Conservation (phyloP, 1,140 invertebrate genomes). For the Meloidogyne floridensis region DNA sequence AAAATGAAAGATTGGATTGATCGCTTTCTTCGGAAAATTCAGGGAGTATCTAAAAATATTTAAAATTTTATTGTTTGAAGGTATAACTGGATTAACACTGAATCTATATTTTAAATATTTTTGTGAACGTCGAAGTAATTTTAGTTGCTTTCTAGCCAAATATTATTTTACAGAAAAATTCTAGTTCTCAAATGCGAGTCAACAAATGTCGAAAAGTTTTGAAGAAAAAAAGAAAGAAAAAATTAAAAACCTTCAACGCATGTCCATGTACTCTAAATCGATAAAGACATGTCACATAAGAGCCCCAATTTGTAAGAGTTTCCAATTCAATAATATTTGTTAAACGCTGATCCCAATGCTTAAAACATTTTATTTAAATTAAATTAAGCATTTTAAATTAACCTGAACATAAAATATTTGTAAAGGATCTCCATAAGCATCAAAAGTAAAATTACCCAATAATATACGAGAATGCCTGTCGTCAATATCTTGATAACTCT, state of each 20-base stretch:
- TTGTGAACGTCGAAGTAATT: no score
- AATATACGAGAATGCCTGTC: slow-evolving; percentile 76
- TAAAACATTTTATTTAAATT: slow-evolving; percentile 26
- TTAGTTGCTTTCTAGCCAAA: no score
- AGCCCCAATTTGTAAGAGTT: slow-evolving; percentile 89
- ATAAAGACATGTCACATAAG: slow-evolving; percentile 93
- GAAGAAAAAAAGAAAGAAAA: background rate
- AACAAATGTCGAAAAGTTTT: no score
- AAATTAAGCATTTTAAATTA: slow-evolving; percentile 37
- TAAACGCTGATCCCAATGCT: slow-evolving; percentile 43
- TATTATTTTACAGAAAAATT: no score
- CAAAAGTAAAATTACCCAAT: slow-evolving; percentile 83
- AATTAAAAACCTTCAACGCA: slow-evolving; percentile 11
- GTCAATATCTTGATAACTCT: slow-evolving; percentile 81
- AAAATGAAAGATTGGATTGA: background rate
- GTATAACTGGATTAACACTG: no score
- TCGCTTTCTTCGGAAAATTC: background rate
- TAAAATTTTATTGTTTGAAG: background rate
- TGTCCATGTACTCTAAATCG: slow-evolving; percentile 90
- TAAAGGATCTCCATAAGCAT: slow-evolving; percentile 76
- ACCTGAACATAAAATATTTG: slow-evolving; percentile 82
- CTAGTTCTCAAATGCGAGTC: no score
- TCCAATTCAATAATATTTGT: slow-evolving; percentile 84
- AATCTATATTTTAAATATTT: no score
- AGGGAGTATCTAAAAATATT: background rate